A percentile compares a stretch with the other conserved stretches of the same genome.
Evolutionary conservation across 2,888 invertebrate genomes (phyloP).

Genomic region (Bursaphelenchus okinawaensis): DNA sequence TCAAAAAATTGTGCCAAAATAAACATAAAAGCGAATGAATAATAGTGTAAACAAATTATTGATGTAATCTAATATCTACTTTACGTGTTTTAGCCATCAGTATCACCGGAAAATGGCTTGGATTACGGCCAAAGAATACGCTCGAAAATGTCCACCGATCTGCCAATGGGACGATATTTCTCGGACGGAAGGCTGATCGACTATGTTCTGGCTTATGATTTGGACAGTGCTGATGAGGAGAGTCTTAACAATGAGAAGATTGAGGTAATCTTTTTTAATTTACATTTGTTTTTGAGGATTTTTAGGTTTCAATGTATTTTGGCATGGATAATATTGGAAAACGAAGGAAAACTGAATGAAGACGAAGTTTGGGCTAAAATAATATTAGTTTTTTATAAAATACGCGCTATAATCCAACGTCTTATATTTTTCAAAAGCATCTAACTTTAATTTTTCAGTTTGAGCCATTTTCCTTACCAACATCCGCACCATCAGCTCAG

Average conservation of each 20-base stretch:
- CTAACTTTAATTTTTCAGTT: not conserved
- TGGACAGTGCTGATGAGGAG: conserved; percentile 28
- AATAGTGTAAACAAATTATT: too few species aligned
- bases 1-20: too few species aligned
- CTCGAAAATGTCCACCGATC: not conserved
- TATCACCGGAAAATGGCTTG: not conserved
- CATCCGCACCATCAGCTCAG: conserved; percentile 2
- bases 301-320: not conserved
- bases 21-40: too few species aligned
- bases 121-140: not conserved
- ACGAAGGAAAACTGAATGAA: not conserved
- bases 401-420: too few species aligned
- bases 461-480: not conserved
- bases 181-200: conserved; percentile 57
- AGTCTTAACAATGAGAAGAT: conserved; percentile 13
- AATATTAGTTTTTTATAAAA: too few species aligned
- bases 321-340: not conserved
- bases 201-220: conserved; percentile 57
- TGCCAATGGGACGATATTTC: conserved; percentile 21
- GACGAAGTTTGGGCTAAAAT: too few species aligned
- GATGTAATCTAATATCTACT: too few species aligned
- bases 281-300: too few species aligned
- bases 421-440: too few species aligned
- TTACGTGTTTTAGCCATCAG: not conserved
- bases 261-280: not conserved